These are phyloP conservation scores for Bimastos eiseni DNA, from an alignment of 2,888 invertebrate genomes.

Conservation along the genomic window DNA sequence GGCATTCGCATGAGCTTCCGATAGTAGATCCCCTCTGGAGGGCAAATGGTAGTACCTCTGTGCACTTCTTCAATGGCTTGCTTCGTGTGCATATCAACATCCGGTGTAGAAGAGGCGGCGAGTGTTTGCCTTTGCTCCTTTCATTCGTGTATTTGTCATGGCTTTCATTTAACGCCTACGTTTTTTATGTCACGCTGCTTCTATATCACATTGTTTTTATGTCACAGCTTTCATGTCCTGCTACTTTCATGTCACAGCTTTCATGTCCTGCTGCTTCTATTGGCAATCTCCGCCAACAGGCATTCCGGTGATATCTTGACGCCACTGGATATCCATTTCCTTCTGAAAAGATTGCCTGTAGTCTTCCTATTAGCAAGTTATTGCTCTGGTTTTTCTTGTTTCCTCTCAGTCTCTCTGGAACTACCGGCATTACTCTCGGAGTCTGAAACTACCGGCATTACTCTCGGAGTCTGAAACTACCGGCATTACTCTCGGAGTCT, in stretches of 20 bases:
- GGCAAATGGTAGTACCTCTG: background rate
- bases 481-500: background rate
- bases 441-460: too few relatives aligned
- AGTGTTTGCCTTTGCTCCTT: background rate
- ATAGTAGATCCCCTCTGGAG: background rate
- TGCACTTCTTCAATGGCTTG: background rate
- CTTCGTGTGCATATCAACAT: background rate
- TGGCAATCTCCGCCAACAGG: background rate
- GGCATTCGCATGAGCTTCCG: constrained; percentile 1
- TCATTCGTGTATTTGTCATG: too few relatives aligned
- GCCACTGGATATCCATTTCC: background rate
- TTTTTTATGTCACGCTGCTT: background rate
- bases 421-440: too few relatives aligned
- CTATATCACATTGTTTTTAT: too few relatives aligned
- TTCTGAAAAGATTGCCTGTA: background rate
- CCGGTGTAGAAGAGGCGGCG: too few relatives aligned
- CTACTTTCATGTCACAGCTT: background rate
- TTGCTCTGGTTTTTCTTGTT: background rate
- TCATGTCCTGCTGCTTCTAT: background rate
- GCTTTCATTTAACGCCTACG: background rate
- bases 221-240: background rate
- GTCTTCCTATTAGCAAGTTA: background rate
- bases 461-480: too few relatives aligned
- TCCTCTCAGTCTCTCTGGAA: background rate
- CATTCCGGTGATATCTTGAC: background rate